Conservation (phyloP, 2,113 vertebrate genomes). For the Lucifuga dentata region DNA sequence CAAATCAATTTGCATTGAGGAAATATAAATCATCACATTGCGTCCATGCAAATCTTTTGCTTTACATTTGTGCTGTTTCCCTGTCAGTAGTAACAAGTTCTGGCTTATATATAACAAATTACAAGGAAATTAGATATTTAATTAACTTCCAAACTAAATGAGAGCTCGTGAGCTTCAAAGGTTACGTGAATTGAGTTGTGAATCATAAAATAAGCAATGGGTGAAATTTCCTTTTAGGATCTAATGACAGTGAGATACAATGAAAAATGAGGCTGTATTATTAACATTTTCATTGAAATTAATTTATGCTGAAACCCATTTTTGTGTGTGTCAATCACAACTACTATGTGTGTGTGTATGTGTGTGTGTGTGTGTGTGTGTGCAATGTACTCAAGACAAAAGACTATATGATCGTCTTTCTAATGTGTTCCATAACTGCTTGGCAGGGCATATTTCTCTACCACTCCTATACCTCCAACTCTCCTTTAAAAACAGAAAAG, state of each 20-base stretch:
- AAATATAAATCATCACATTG: too few species aligned
- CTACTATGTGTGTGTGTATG: too few species aligned
- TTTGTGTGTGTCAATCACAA: background rate
- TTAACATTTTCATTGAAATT: background rate
- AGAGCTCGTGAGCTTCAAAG: conserved; percentile 6
- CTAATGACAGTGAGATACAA: background rate
- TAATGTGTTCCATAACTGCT: background rate
- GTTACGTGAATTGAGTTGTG: conserved; percentile 16
- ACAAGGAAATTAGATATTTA: background rate
- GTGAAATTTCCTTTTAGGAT: background rate
- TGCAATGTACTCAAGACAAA: background rate
- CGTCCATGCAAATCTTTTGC: too few species aligned
- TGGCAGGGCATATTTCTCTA: conserved; percentile 16
- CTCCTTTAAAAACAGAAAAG: background rate
- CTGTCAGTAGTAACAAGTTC: background rate
- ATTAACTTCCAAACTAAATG: conserved; percentile 10
- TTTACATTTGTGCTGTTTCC: too few species aligned
- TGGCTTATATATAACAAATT: background rate
- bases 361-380: conserved; percentile 1
- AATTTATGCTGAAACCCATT: background rate
- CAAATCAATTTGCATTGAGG: too few species aligned
- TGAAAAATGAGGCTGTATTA: too few species aligned
- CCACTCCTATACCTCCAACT: background rate
- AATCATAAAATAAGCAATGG: conserved; percentile 35
- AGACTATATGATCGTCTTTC: background rate